Base-by-base conservation (phyloP, 2,113 vertebrate genomes). In the Bufo gargarizans region DNA sequence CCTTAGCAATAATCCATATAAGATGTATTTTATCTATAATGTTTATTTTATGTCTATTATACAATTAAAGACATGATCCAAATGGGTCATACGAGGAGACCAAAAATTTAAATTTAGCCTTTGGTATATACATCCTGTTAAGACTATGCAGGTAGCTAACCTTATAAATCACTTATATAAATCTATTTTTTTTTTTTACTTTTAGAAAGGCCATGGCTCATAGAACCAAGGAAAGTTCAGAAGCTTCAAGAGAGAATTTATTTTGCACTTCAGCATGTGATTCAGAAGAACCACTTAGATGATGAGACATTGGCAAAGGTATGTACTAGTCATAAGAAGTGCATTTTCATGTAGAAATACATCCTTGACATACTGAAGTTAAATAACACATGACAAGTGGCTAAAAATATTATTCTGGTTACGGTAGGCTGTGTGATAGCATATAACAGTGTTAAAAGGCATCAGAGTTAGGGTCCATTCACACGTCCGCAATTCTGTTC, bases 191-290 rank as follows among this genome's bases (percentile, higher is more conserved):
- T 86, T 55, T 77, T 65, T 59, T 90, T 92, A 82, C 4, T 8
- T 55, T 90, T 90, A 99, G 98, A 99, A 92, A 96, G 98, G 89
- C 97, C 98, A n/a, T 99, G 98, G 98, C 94, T 99, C 90, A 97
- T 99, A 96, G 98, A 99, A 92, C 98, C 98, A 74, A 96, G 98
- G 78, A 99, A 99, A 89, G 98, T 99, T 74, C 98, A 99, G 93
- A 99, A 99, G 92, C 98, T 99, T 92, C 98, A 99, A 94, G 98
- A 99, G 94, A 99, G 99, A 93, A 99, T 99, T 92, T 99, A 99
- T 95, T 99, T 99, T 96, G 97, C 98, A 94, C 96, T 99, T 94
- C 98, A 99, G 91, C 98, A 99, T 88, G 97, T 99, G 91, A 99
- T 99, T 96, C 98, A 99, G 95, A 99, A 99, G 95, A 99, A 99